phyloP scores from a whole-genome alignment of 2,888 invertebrate species.

The Nasonovia ribisnigri region DNA sequence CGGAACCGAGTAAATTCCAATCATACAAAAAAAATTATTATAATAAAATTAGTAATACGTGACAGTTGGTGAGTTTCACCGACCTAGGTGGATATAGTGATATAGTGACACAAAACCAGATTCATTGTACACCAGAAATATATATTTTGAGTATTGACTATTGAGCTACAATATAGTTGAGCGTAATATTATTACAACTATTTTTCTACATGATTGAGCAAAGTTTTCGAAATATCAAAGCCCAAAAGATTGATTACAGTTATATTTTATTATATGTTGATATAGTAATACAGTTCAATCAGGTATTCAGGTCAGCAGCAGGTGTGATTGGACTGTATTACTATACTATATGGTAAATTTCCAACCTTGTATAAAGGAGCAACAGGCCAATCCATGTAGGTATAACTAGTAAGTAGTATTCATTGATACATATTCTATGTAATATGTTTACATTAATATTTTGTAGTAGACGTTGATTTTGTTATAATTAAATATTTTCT shows the following conservation, averaged over 20 bases:
- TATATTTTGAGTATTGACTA: background rate
- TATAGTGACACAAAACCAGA: background rate
- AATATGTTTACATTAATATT: background rate
- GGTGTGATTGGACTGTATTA: too few species aligned
- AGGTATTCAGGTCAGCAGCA: too few species aligned
- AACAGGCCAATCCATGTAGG: background rate
- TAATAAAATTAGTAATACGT: slow-evolving; percentile 27
- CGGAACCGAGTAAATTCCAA: background rate
- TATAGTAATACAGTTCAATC: background rate
- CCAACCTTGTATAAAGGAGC: background rate
- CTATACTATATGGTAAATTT: too few species aligned
- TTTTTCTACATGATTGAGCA: background rate
- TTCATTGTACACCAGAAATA: background rate
- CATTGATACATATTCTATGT: background rate
- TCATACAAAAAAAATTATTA: background rate
- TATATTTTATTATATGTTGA: too few species aligned
- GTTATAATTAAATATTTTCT: background rate
- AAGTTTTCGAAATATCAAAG: background rate
- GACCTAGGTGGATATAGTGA: background rate
- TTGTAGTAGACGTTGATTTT: background rate
- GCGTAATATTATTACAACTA: background rate
- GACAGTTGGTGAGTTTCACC: background rate
- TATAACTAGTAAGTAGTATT: background rate
- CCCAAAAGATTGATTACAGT: background rate
- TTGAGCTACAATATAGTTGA: background rate